These are phyloP conservation scores for Neodiprion lecontei DNA, from an alignment of 1,140 invertebrate species.

Conservation along the genomic window DNA sequence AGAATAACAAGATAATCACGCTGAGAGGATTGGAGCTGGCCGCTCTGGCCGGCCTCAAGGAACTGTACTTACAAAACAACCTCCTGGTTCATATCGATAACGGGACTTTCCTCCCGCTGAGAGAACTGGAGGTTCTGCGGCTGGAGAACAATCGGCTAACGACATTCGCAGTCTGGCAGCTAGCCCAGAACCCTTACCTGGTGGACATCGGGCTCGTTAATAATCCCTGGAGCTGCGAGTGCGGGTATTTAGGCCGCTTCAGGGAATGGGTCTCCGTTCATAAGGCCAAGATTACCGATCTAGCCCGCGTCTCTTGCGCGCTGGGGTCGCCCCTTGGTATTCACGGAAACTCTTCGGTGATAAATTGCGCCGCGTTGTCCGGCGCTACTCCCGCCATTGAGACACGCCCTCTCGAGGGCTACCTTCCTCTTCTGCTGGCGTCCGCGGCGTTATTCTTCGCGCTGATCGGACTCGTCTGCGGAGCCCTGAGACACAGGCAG, in stretches of 20 bases:
- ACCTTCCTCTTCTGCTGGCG: slow-evolving; percentile 74
- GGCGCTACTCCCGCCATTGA: slow-evolving; percentile 70
- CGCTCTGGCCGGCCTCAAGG: slow-evolving; percentile 74
- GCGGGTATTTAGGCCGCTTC: slow-evolving; percentile 75
- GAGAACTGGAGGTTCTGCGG: slow-evolving; percentile 80
- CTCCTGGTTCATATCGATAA: slow-evolving; percentile 78
- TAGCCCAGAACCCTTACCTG: slow-evolving; percentile 75
- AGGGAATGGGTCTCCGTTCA: slow-evolving; percentile 73
- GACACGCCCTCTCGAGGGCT: slow-evolving; percentile 76
- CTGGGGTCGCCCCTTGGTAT: slow-evolving; percentile 59
- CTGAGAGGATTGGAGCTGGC: slow-evolving; percentile 79
- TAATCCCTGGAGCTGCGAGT: slow-evolving; percentile 87
- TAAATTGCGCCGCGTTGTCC: slow-evolving; percentile 70
- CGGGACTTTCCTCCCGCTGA: slow-evolving; percentile 76
- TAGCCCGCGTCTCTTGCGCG: slow-evolving; percentile 65
- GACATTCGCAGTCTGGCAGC: slow-evolving; percentile 75
- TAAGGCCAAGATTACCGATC: slow-evolving; percentile 72
- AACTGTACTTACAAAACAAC: slow-evolving; percentile 84
- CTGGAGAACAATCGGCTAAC: slow-evolving; percentile 80
- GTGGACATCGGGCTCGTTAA: slow-evolving; percentile 75
- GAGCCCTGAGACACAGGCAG: slow-evolving; percentile 77
- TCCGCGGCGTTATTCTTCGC: slow-evolving; percentile 74
- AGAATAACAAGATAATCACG: slow-evolving; percentile 78
- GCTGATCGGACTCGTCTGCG: slow-evolving; percentile 71
- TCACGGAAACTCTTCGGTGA: slow-evolving; percentile 69